Evolutionary conservation across 2,113 vertebrate species (phyloP).

Genomic region (Pholis gunnellus): DNA sequence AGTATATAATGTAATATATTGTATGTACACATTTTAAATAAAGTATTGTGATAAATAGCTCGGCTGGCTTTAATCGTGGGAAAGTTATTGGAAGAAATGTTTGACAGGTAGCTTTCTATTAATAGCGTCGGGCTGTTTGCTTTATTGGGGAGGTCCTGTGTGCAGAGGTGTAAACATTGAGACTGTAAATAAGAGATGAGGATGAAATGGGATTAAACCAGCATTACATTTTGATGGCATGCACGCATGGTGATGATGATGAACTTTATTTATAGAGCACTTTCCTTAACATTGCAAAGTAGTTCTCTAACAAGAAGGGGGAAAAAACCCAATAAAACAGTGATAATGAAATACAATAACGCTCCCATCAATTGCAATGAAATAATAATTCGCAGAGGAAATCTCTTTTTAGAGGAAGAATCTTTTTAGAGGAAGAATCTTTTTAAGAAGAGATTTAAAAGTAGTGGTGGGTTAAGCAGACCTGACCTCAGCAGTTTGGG

Average conservation of each 20-base stretch:
- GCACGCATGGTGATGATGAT: not conserved
- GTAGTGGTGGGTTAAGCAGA: not conserved
- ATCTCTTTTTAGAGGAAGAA: not conserved
- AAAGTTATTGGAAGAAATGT: not conserved
- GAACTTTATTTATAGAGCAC: not conserved
- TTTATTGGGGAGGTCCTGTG: not conserved
- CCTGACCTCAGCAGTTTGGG: not conserved
- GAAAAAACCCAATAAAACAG: not conserved
- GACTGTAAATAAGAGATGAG: not conserved
- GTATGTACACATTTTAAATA: slow-evolving; percentile 80
- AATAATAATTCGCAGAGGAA: not conserved
- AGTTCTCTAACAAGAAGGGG: not conserved
- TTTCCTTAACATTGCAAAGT: not conserved
- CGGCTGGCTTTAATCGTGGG: not conserved
- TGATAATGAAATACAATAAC: not conserved
- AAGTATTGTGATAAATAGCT: slow-evolving; percentile 67
- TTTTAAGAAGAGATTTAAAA: not conserved
- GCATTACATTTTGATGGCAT: not conserved
- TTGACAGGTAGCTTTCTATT: too few species aligned
- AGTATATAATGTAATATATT: slow-evolving; percentile 66
- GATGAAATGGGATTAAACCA: too few species aligned
- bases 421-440: too few species aligned
- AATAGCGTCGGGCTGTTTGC: not conserved
- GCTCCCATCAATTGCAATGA: not conserved
- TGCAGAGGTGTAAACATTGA: not conserved